A percentile compares a stretch with the other conserved stretches of the same genome.
These are phyloP conservation scores for Steatornis caripensis DNA, from an alignment of 2,113 vertebrate genomes.

Conservation along the genomic window DNA sequence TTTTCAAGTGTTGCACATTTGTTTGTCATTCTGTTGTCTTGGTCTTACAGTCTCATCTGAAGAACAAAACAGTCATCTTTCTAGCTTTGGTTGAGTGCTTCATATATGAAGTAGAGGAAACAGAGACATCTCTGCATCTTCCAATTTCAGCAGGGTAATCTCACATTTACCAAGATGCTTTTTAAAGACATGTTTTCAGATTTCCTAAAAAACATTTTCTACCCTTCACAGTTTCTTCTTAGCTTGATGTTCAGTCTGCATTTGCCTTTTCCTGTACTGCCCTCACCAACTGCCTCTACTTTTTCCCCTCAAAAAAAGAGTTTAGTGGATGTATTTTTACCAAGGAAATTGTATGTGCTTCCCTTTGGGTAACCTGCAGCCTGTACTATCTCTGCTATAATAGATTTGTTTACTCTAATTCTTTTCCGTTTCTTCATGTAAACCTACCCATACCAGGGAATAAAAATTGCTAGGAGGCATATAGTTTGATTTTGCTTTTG, in stretches of 20 bases:
- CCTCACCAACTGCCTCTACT: background rate
- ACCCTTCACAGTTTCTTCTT: background rate
- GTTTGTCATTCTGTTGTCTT: background rate
- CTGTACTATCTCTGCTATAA: background rate
- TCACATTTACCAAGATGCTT: background rate
- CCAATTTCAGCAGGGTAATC: background rate
- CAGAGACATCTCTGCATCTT: background rate
- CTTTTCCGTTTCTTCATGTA: background rate
- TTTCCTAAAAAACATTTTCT: background rate
- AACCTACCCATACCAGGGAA: background rate
- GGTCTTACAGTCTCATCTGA: background rate
- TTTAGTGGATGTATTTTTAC: background rate
- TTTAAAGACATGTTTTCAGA: background rate
- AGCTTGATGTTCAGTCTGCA: background rate
- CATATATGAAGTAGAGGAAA: background rate
- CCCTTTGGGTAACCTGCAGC: background rate
- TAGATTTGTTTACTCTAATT: background rate
- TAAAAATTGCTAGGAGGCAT: background rate
- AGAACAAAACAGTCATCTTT: background rate
- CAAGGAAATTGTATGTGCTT: background rate
- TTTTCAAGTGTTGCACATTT: background rate
- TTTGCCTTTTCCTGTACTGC: background rate
- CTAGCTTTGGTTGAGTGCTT: background rate
- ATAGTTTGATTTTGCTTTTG: background rate
- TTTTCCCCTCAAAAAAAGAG: background rate